Percentiles rank a stretch among this genome's conserved stretches.
Evolutionary conservation across 2,113 vertebrate genomes (phyloP).

Genomic region (Romanogobio albipinnatus): DNA sequence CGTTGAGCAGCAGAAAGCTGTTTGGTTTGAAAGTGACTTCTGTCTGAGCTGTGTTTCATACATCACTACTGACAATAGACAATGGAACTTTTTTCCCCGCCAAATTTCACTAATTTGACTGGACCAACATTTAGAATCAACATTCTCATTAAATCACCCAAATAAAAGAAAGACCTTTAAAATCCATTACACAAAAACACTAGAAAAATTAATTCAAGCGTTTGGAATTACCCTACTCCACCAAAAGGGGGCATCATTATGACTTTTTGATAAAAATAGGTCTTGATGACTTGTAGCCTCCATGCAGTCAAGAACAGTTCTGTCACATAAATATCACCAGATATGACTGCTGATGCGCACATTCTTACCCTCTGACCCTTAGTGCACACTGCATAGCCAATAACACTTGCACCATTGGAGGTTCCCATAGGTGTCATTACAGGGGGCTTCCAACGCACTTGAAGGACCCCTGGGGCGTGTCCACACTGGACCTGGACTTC

Average conservation of each 20-base stretch:
- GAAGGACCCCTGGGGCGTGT: constrained; percentile 78
- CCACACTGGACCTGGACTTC: constrained; percentile 87
- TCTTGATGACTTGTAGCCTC: constrained; percentile 6
- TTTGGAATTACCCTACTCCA: neutral
- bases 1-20: no score
- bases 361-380: constrained; percentile 89
- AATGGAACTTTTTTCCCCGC: neutral
- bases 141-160: neutral
- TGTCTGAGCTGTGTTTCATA: no score
- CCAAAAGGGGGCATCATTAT: constrained; percentile 69
- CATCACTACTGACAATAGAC: neutral
- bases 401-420: constrained; percentile 91
- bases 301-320: neutral
- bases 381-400: constrained; percentile 91
- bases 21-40: no score
- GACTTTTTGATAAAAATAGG: neutral
- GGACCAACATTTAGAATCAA: neutral
- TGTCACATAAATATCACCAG: constrained; percentile 17
- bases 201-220: neutral
- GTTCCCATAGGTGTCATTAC: constrained; percentile 83
- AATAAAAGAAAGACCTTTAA: neutral
- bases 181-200: neutral
- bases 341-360: neutral
- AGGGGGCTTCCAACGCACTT: constrained; percentile 91
- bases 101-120: neutral